Base-by-base conservation (phyloP, 2,113 vertebrate species). In the Bubo bubo region DNA sequence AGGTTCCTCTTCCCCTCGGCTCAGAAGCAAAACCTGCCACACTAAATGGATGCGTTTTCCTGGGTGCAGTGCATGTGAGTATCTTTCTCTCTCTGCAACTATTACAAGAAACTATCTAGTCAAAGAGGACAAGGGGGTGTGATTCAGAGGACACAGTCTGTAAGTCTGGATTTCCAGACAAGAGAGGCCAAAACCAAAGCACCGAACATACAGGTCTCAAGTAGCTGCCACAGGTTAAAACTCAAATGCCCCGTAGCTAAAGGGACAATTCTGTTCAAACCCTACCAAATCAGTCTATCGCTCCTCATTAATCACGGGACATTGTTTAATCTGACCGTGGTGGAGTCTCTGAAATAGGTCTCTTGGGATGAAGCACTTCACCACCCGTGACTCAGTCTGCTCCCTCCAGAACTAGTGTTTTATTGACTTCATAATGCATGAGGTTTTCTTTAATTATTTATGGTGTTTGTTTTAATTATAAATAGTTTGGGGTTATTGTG, bases 71-170 rank as follows among this genome's bases (percentile, higher is more conserved):
- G 50, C 27, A 9, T 11, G 66, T 9, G 26, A 22, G 22, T 4
- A 9, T 34, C 43, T 41, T 41, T 20, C 56, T 43, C 45, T 14
- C 32, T 16, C 52, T 16, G 35, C 32, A 35, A 3, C 18, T 2
- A 0, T 7, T 28, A 28, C 2, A 1, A 20, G 49, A 37, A 8
- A 27, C 24, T 8, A 12, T 6, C 17, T 7, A 15, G 21, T 23
- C 10, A 12, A 16, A 68, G 41, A 23, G 43, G 14, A 88, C 50
- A 19, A 24, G 41, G 30, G 21, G 2, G 26, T 12, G 41, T 2
- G 9, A 19, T 5, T 45, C 15, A 10, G 14, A 53, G 23, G 45
- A 35, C 14, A 17, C 27, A 5, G 47, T 6, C 55, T 70, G 39
- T 3, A 15, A 27, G 32, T 20, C 19, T 24, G 66, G 32, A 43